Conservation (phyloP, 1,140 invertebrate genomes). For the Pissodes strobi region DNA sequence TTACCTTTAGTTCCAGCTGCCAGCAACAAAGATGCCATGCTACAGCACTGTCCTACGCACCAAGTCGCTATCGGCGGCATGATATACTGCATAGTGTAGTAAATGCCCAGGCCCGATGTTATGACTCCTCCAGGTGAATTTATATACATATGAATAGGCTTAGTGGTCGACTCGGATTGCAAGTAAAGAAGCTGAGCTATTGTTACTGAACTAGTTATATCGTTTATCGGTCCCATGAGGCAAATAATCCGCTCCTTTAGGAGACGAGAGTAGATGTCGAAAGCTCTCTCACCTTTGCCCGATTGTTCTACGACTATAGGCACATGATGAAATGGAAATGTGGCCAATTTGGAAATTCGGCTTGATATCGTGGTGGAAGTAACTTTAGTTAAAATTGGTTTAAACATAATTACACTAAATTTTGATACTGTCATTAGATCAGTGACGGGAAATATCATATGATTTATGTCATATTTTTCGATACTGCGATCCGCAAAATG, state of each 20-base stretch:
- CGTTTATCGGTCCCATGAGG: slow-evolving; percentile 76
- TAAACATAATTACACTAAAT: slow-evolving; percentile 1
- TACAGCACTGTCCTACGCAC: slow-evolving; percentile 95
- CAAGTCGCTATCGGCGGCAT: slow-evolving; percentile 71
- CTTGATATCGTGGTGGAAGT: background rate
- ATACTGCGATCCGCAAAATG: too few relatives aligned
- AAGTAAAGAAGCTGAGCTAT: slow-evolving; percentile 83
- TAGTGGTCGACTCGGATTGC: slow-evolving; percentile 74
- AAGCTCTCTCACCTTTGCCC: slow-evolving; percentile 76
- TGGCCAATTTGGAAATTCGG: slow-evolving; percentile 8
- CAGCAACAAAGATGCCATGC: slow-evolving; percentile 93
- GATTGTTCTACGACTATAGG: slow-evolving; percentile 83
- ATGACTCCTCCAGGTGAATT: slow-evolving; percentile 68
- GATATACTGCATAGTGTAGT: slow-evolving; percentile 82
- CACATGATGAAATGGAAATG: slow-evolving; percentile 53
- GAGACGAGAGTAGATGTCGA: slow-evolving; percentile 82
- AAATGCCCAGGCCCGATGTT: slow-evolving; percentile 75
- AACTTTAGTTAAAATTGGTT: background rate
- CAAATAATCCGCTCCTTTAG: slow-evolving; percentile 83
- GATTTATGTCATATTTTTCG: too few relatives aligned
- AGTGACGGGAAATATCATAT: too few relatives aligned
- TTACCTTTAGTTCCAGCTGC: slow-evolving; percentile 73
- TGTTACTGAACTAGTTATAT: slow-evolving; percentile 73
- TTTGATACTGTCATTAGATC: too few relatives aligned
- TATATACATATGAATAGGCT: slow-evolving; percentile 79